Evolutionary conservation across 2,888 invertebrate genomes (phyloP).

Genomic region (Macaria notata): DNA sequence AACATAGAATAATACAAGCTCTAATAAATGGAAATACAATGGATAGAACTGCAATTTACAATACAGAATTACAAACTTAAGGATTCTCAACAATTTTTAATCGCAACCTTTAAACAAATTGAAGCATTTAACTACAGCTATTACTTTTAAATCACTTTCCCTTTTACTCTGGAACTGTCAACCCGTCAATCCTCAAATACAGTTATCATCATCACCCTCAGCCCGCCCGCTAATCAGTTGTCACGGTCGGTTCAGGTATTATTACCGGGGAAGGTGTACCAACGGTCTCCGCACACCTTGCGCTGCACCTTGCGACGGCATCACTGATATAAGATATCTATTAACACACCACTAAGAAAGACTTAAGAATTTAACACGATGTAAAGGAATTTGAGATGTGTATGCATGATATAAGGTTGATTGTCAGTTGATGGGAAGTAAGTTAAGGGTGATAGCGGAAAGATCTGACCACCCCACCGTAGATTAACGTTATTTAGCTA

Average conservation of each 20-base stretch:
- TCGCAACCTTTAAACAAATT: no score
- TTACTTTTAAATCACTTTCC: no score
- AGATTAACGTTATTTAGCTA: slow-evolving; percentile 73
- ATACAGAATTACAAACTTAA: no score
- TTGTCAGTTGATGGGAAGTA: neutral
- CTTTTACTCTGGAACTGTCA: neutral
- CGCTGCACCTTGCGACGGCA: slow-evolving; percentile 74
- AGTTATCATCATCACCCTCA: slow-evolving; percentile 17
- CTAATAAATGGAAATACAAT: no score
- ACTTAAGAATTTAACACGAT: slow-evolving; percentile 36
- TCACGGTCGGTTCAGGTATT: slow-evolving; percentile 65
- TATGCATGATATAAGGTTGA: neutral
- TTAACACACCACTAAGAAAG: slow-evolving; percentile 31
- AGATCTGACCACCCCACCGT: slow-evolving; percentile 69
- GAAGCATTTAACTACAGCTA: no score
- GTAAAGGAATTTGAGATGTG: slow-evolving; percentile 1
- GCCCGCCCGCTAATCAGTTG: slow-evolving; percentile 66
- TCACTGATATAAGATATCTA: slow-evolving; percentile 73
- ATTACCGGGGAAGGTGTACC: slow-evolving; percentile 61
- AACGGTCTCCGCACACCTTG: slow-evolving; percentile 78
- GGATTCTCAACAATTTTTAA: no score
- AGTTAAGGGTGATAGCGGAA: slow-evolving; percentile 51
- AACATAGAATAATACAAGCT: no score
- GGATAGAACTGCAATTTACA: no score
- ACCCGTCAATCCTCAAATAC: slow-evolving; percentile 20